Conservation (phyloP, 2,797 vertebrate genomes). For the Dipus sagitta region DNA sequence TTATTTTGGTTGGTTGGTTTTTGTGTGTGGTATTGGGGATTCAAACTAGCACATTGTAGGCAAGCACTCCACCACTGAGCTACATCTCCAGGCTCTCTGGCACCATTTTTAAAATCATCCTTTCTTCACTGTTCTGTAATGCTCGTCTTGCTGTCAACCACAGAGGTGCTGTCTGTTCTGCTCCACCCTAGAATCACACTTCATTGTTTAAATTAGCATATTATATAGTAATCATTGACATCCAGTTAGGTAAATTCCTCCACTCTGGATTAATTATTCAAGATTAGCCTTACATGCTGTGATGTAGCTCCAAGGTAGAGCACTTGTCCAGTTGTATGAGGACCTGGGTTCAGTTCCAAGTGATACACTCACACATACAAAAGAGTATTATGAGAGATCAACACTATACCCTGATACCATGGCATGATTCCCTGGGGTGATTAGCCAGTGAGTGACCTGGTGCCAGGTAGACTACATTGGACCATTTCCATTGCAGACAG, state of each 20-base stretch:
- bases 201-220: neutral
- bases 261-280: neutral
- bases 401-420: too few species aligned
- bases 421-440: too few species aligned
- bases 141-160: neutral
- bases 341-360: too few species aligned
- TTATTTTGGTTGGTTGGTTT: neutral
- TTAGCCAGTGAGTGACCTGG: too few species aligned
- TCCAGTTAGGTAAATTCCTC: conserved; percentile 14
- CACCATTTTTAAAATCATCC: neutral
- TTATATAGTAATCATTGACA: conserved; percentile 31
- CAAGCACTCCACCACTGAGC: neutral
- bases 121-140: neutral
- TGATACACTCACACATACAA: too few species aligned
- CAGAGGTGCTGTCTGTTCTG: neutral
- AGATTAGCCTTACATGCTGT: neutral
- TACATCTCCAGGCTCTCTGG: neutral
- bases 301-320: neutral
- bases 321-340: too few species aligned
- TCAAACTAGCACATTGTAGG: neutral
- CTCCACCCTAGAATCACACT: neutral
- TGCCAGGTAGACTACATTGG: too few species aligned
- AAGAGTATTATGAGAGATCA: too few species aligned
- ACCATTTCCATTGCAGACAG: too few species aligned
- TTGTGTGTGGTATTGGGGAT: neutral